Base-by-base conservation (phyloP, 2,888 invertebrate genomes). In the Artemia sp. region DNA sequence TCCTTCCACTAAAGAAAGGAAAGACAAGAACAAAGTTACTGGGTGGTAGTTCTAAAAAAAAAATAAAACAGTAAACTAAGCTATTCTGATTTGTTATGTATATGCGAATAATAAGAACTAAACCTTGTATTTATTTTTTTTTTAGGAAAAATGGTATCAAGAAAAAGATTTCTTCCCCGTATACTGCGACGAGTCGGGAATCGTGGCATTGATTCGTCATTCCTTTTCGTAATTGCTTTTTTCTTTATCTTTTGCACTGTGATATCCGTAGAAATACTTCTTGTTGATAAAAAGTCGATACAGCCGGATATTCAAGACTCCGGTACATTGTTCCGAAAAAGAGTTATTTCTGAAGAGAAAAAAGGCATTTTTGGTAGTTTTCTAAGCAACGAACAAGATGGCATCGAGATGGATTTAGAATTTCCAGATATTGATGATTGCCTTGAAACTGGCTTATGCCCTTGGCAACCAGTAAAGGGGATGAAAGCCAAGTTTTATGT, bases 401-500 rank as follows among this genome's bases (percentile, higher is more conserved):
- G 58, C n/a, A 58, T 14, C n/a, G 58, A 14, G 8, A 58, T 58
- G 58, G 58, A 58, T 58, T 14, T 14, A n/a, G 58, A 58, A 58
- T 58, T 58, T 58, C 58, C 58, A 8, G 58, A 58, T 8, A n/a
- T 58, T 19, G 58, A 11, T 14, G 8, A 58, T 58, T 58, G 58
- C 19, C 8, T 58, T 8, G 58, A 58, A 58, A 58, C 58, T 19
- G 58, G 58, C n/a, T 58, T 58, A 58, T 70, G 70, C 64, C 70
- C 70, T 71, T 78, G 78, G 78, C 78, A 78, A 73, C 74, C 74
- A 64, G 78, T 78, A 51, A 72, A 72, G n/a, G 76, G 76, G 66
- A 74, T 77, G 8, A 74, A 73, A 64, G 77, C 78, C 69, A 90
- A 89, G 78, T 93, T 93, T 81, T 91, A 86, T 81, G 91, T 93